A percentile compares a stretch with the other conserved stretches of the same genome.
These are phyloP conservation scores for Cryptus viduatorius DNA, from an alignment of 2,888 invertebrate species.

Conservation along the genomic window DNA sequence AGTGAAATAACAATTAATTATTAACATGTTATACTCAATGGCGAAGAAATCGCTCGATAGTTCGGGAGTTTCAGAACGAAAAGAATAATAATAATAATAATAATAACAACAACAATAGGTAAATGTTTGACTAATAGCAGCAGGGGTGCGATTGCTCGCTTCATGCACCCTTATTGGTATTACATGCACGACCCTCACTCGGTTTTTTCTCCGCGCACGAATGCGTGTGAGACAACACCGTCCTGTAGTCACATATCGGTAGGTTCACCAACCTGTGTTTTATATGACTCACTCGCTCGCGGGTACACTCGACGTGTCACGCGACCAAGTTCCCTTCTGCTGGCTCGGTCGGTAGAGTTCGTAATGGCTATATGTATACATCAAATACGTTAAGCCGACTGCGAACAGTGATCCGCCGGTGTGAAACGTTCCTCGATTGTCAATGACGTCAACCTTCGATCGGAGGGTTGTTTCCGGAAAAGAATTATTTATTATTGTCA, in stretches of 20 bases:
- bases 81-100: neutral
- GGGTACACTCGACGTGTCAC: constrained; percentile 56
- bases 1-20: too few relatives aligned
- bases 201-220: constrained; percentile 1
- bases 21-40: too few relatives aligned
- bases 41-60: neutral
- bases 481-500: constrained; percentile 18
- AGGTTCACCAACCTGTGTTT: constrained; percentile 65
- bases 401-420: neutral
- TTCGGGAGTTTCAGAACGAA: neutral
- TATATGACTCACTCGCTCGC: constrained; percentile 63
- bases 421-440: constrained; percentile 46
- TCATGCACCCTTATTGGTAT: constrained; percentile 54
- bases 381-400: neutral
- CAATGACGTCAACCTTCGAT: constrained; percentile 52
- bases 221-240: constrained; percentile 39
- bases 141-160: constrained; percentile 19
- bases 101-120: neutral
- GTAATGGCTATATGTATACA: neutral
- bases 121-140: neutral
- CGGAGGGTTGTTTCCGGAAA: constrained; percentile 27
- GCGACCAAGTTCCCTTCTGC: constrained; percentile 53
- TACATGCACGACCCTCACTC: constrained; percentile 13
- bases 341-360: neutral
- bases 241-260: constrained; percentile 58